phyloP scores from a whole-genome alignment of 1,140 invertebrate genomes.

The Zeugodacus cucurbitae region DNA sequence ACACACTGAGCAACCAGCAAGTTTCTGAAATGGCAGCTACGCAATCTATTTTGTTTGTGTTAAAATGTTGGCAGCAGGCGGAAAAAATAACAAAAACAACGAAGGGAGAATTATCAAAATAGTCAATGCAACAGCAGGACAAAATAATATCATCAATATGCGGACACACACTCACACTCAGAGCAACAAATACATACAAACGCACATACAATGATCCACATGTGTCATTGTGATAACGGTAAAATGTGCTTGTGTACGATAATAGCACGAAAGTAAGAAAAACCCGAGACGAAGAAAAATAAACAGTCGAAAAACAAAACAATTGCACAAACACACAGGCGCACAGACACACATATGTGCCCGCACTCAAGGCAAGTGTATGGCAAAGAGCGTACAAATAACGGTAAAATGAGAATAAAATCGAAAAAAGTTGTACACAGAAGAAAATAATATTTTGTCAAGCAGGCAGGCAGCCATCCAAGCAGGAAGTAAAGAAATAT shows the following conservation, averaged over 20 bases:
- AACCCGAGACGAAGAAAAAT: neutral
- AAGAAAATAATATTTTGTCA: constrained; percentile 32
- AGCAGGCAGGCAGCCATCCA: neutral
- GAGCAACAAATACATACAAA: no score
- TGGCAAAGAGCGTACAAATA: neutral
- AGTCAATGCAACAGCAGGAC: neutral
- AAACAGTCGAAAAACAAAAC: neutral
- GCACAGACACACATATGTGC: neutral
- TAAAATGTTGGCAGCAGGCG: neutral
- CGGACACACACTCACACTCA: no score
- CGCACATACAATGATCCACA: no score
- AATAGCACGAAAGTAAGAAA: neutral
- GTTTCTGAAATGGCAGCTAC: no score
- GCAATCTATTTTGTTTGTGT: no score
- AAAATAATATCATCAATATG: neutral
- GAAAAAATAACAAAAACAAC: neutral
- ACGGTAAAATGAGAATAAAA: neutral
- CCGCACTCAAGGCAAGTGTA: no score
- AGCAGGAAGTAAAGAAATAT: neutral
- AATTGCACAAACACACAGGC: neutral
- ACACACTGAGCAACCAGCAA: no score
- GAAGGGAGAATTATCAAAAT: neutral
- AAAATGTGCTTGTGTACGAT: neutral
- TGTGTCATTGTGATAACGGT: neutral
- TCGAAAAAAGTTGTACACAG: neutral